Evolutionary conservation across 1,140 invertebrate species (phyloP), one percentile per base, ranked within the genome.

Genomic region (Drosophila simulans): DNA sequence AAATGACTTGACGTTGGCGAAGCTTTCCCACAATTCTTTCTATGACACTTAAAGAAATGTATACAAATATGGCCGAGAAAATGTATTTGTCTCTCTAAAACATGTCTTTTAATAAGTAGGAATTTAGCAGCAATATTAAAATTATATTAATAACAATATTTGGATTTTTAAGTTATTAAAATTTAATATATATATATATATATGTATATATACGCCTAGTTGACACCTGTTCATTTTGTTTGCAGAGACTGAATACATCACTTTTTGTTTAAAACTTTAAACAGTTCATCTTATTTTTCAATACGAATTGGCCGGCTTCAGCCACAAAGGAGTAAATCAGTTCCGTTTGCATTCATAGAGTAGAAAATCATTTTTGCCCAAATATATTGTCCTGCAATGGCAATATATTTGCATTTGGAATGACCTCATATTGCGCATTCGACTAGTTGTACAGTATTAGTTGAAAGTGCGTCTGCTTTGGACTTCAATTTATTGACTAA

Each of bases 1-100:
- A 89, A 89, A 89, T 89, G 84, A 89, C 84, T 84, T 89, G 80
- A 66, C 73, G 88, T 79, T 75, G 75, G 76, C 55, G 25, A 52
- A 37, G 46, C 25, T 17, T 43, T 58, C 48, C 34, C 54, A 59
- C 51, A 65, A 68, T 68, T 65, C 64, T 45, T 45, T 37, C 20
- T 27, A 13, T 0, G 17, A 7, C 64, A 68, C 64, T 65, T 0
- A 0, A 12, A 68, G 27, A 64, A 34, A 55, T 31, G 1, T 35
- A 12, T 17, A 31, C 0, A 15, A 8, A 31, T 31, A 31, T 31
- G 31, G 3, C 3, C 13, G 4, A 3, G 5, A 46, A 46, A 22
- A 3, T 1, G 7, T 8, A 15, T 8, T 15, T 42, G 31, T 31
- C 7, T 10, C 31, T 31, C 0, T 8, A 31, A 8, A 8, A 31